These are phyloP conservation scores for Drosophila willistoni DNA, from an alignment of 1,140 invertebrate genomes.

Conservation along the genomic window DNA sequence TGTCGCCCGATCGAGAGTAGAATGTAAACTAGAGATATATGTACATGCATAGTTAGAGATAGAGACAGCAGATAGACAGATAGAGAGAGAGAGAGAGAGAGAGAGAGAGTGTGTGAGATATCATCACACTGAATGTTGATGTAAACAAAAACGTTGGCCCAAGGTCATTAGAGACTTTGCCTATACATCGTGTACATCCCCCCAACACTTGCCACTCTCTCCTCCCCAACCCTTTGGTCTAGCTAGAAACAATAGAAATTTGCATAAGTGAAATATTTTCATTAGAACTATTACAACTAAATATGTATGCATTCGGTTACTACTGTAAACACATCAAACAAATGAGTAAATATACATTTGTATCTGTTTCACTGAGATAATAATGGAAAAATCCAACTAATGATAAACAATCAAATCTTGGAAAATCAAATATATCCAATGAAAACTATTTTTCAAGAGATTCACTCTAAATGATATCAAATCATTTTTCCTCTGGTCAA, in stretches of 20 bases:
- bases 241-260: conserved; percentile 18
- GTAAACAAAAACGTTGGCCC: conserved; percentile 65
- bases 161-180: conserved; percentile 46
- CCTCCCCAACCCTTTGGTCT: background rate
- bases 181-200: conserved; percentile 12
- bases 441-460: too few species aligned
- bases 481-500: too few species aligned
- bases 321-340: too few species aligned
- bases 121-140: conserved; percentile 42
- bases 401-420: too few species aligned
- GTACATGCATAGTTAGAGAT: background rate
- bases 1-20: conserved; percentile 2
- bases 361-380: too few species aligned
- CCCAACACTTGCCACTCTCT: background rate
- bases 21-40: conserved; percentile 4
- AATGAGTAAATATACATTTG: too few species aligned
- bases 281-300: conserved; percentile 41
- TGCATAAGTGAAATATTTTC: conserved; percentile 60
- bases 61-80: conserved; percentile 3
- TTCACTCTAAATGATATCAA: too few species aligned
- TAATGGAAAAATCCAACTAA: too few species aligned
- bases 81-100: background rate
- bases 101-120: background rate
- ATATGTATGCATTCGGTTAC: background rate
- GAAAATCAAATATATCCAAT: too few species aligned